These are phyloP conservation scores for Tipula unca DNA, from an alignment of 2,888 invertebrate species.

Conservation along the genomic window DNA sequence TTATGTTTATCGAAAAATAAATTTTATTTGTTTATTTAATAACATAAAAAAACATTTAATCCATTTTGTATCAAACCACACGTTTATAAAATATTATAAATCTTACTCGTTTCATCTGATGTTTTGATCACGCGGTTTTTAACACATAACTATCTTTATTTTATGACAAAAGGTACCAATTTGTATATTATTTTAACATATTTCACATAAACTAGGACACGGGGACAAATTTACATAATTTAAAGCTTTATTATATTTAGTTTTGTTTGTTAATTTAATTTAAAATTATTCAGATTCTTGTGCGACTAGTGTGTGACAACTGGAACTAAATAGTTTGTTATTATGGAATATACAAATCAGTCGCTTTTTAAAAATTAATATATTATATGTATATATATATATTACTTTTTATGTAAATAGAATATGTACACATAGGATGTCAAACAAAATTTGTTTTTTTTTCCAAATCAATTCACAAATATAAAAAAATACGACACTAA, in stretches of 20 bases:
- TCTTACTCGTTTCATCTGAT: background rate
- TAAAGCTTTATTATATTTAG: background rate
- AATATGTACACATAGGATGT: background rate
- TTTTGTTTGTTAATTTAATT: background rate
- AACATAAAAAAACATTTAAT: background rate
- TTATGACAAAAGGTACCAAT: background rate
- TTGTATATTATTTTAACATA: background rate
- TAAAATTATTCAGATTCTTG: background rate
- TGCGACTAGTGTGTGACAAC: background rate
- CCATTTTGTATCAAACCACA: background rate
- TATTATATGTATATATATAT: background rate
- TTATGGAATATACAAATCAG: background rate
- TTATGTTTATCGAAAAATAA: background rate
- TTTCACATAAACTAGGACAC: background rate
- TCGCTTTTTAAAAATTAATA: background rate
- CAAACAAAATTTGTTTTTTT: background rate
- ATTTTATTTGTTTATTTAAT: background rate
- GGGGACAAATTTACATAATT: background rate
- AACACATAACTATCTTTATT: too few species aligned
- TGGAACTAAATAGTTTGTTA: background rate
- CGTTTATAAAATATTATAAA: background rate
- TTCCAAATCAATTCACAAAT: too few species aligned
- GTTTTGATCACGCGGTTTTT: background rate
- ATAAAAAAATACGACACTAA: slow-evolving; percentile 27
- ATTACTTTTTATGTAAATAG: background rate